These are phyloP conservation scores for Sepioteuthis lessoniana DNA, from an alignment of 2,888 invertebrate species.

Conservation along the genomic window DNA sequence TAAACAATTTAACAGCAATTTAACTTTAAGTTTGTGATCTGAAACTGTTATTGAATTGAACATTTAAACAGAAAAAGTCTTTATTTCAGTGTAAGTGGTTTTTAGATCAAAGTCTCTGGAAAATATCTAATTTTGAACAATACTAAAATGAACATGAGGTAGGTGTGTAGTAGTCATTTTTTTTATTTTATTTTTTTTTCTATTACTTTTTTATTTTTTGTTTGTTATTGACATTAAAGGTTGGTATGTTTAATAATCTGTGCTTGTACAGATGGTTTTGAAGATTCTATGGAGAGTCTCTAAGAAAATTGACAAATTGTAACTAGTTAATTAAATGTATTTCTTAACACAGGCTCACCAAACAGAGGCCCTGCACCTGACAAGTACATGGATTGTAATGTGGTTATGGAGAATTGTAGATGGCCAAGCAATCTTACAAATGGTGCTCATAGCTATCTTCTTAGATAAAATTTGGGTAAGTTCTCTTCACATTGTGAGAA, in stretches of 20 bases:
- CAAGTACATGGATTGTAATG: constrained; percentile 61
- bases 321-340: constrained; percentile 1
- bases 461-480: constrained; percentile 68
- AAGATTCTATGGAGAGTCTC: not conserved
- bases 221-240: no score
- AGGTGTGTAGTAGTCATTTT: no score
- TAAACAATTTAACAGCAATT: no score
- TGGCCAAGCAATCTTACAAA: constrained; percentile 65
- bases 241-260: not conserved
- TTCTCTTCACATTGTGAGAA: not conserved
- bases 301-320: not conserved
- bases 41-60: no score
- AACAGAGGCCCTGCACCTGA: constrained; percentile 61
- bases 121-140: no score
- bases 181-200: not conserved
- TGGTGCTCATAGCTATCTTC: constrained; percentile 61
- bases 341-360: constrained; percentile 59
- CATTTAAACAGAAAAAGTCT: no score
- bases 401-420: constrained; percentile 65
- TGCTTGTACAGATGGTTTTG: not conserved
- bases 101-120: no score
- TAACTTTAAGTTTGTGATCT: no score
- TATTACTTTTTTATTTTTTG: no score
- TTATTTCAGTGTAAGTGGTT: no score
- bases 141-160: no score